These are phyloP conservation scores for Melanargia galathea DNA, from an alignment of 2,888 invertebrate species.

Conservation along the genomic window DNA sequence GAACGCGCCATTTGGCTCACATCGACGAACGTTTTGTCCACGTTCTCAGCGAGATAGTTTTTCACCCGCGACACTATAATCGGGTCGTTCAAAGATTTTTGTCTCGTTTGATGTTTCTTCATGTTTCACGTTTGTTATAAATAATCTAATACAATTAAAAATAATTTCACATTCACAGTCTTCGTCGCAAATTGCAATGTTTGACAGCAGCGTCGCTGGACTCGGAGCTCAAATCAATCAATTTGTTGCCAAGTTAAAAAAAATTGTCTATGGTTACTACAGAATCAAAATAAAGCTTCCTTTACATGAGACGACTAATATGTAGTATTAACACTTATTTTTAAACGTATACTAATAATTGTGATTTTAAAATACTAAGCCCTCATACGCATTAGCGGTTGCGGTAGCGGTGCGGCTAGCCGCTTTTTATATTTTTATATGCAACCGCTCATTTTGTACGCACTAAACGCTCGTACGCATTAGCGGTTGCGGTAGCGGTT, in stretches of 20 bases:
- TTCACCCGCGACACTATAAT: conserved; percentile 83
- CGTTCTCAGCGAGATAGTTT: conserved; percentile 91
- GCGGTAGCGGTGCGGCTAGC: no score
- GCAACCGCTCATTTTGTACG: no score
- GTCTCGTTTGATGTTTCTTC: conserved; percentile 78
- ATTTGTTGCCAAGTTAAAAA: conserved; percentile 53
- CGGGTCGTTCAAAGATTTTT: conserved; percentile 78
- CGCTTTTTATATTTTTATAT: no score
- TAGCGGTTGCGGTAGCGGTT: no score
- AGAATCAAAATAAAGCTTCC: conserved; percentile 17
- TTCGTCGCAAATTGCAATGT: conserved; percentile 56
- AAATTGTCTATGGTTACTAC: conserved; percentile 40
- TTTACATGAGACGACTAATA: conserved; percentile 17
- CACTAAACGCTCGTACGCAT: no score
- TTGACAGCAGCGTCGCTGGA: conserved; percentile 55
- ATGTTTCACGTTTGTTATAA: conserved; percentile 51
- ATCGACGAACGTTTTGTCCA: conserved; percentile 90
- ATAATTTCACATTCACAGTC: conserved; percentile 42
- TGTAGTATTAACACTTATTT: no score
- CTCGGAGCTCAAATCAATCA: conserved; percentile 55
- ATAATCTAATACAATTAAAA: conserved; percentile 27
- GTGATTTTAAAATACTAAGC: no score
- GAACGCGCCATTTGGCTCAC: conserved; percentile 92
- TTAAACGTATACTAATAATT: no score
- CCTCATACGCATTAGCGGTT: no score